Evolutionary conservation across 2,888 invertebrate genomes (phyloP), one percentile per base, ranked within the genome.

Genomic region (Melanargia galathea): DNA sequence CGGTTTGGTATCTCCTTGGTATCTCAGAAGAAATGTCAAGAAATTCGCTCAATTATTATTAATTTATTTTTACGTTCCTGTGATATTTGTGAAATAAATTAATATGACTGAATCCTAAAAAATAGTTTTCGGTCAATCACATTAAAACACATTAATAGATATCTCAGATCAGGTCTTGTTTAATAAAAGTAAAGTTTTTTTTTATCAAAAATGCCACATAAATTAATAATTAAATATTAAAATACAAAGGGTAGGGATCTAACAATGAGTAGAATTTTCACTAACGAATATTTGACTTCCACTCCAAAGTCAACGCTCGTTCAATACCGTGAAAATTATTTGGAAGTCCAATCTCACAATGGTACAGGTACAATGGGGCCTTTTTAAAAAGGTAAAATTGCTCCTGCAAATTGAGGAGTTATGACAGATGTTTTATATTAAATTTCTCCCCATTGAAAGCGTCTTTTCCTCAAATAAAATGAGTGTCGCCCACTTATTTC

Each of bases 321-420:
- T 70, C 63, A 69, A 67, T 67, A 67, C 55, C 16, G 51, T 60
- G 64, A 18, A 52, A 52, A 52, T 52, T 33, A 52, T 52, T 52
- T 52, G 52, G 60, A 69, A 65, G 66, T 70, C 69, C 69, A 73
- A 73, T 72, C 71, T 68, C 68, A 78, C 76, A 79, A 77, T 76
- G 62, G 71, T 46, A 24, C 69, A 72, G 71, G 72, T 71, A 77
- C 67, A 75, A 77, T 74, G 63, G n/a, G 65, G 58, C 63, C 66
- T 63, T 70, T 74, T 77, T 70, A 75, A 75, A 55, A 77, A 73
- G 73, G 69, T 71, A 73, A 78, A 79, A 80, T 80, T 80, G 76
- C 79, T 80, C 73, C 71, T 69, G 69, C 72, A 79, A 80, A 80
- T 81, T 82, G 77, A 72, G 72, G 74, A 70, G 71, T 68, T 72